These are phyloP conservation scores for Mactromeris polynyma DNA, from an alignment of 2,888 invertebrate genomes.

Conservation along the genomic window DNA sequence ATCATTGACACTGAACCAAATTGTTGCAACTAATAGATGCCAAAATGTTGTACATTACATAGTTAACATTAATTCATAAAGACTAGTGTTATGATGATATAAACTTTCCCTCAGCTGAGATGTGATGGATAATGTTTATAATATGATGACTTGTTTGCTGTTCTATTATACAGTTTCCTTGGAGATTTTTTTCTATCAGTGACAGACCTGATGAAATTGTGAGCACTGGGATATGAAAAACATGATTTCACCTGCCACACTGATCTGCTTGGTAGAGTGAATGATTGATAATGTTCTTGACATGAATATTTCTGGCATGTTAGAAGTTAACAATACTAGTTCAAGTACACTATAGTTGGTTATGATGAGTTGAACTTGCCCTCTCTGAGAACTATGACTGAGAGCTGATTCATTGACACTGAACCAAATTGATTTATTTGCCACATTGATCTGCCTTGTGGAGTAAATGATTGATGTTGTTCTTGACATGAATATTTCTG, in stretches of 20 bases:
- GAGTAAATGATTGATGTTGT: not conserved
- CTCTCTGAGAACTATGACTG: constrained; percentile 54
- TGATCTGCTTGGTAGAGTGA: too few species aligned
- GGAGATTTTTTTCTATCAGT: too few species aligned
- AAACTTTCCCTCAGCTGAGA: constrained; percentile 60
- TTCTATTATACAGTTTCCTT: too few species aligned
- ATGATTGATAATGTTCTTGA: too few species aligned
- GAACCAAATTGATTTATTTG: constrained; percentile 50
- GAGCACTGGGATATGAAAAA: not conserved
- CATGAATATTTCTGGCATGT: too few species aligned
- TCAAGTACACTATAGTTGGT: not conserved
- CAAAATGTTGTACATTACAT: not conserved
- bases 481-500: too few species aligned
- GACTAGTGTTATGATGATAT: constrained; percentile 7
- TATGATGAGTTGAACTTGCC: constrained; percentile 56
- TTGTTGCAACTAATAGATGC: not conserved
- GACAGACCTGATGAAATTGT: not conserved
- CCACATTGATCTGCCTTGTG: constrained; percentile 45
- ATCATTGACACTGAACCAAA: constrained; percentile 34
- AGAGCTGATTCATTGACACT: constrained; percentile 54
- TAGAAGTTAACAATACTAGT: not conserved
- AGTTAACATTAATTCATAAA: not conserved
- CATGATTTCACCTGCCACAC: not conserved
- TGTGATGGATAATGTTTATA: constrained; percentile 44
- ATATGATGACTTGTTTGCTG: not conserved